Evolutionary conservation across 2,888 invertebrate genomes (phyloP).

Genomic region (Drosophila peninsularis): DNA sequence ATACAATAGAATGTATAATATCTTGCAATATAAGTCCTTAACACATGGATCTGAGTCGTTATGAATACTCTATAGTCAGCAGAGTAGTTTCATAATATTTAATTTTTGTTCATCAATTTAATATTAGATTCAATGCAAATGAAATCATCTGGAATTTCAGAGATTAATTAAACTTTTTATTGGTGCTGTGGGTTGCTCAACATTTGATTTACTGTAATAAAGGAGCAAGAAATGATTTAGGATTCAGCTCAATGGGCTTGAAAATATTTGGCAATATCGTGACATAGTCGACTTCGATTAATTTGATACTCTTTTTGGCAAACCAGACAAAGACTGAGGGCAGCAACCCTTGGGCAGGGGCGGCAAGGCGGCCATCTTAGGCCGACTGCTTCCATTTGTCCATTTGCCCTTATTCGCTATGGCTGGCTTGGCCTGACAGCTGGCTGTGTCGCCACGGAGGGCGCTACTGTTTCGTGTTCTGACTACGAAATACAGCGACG

Average conservation of each 20-base stretch:
- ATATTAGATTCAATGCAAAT: not conserved
- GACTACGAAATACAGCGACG: conserved; percentile 25
- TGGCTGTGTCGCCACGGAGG: conserved; percentile 9
- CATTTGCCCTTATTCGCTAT: conserved; percentile 27
- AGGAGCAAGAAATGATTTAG: conserved; percentile 60
- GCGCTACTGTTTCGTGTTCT: conserved; percentile 60
- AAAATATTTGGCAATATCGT: conserved; percentile 71
- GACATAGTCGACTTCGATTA: conserved; percentile 59
- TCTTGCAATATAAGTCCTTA: too few species aligned
- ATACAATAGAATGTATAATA: too few species aligned
- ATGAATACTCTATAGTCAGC: not conserved
- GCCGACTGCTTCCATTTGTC: conserved; percentile 39
- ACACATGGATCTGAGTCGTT: not conserved
- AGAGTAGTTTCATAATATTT: not conserved
- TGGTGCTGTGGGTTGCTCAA: conserved; percentile 8
- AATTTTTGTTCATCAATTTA: not conserved
- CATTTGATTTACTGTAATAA: conserved; percentile 38
- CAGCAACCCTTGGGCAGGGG: conserved; percentile 19
- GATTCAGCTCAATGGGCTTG: conserved; percentile 64
- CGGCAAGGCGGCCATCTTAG: conserved; percentile 64
- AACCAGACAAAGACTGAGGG: conserved; percentile 56
- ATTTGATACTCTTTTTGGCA: conserved; percentile 50
- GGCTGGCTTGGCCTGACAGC: conserved; percentile 15
- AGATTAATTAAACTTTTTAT: too few species aligned
- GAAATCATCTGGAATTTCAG: not conserved